Evolutionary conservation across 2,888 invertebrate genomes (phyloP).

Genomic region (Hydrotaea diabolus): DNA sequence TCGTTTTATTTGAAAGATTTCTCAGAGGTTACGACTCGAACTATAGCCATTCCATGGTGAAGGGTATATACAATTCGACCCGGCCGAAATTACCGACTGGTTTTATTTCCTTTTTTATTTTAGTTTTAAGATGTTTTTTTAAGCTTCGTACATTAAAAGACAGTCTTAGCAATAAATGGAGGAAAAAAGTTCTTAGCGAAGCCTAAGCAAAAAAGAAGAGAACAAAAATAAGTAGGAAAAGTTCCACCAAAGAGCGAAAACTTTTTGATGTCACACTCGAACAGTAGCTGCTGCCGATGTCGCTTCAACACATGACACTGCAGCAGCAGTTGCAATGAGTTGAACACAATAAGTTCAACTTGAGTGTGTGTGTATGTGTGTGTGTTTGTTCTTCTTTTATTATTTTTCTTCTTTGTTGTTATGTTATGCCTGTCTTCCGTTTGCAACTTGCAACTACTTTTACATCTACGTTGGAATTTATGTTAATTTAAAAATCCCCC

Average conservation of each 20-base stretch:
- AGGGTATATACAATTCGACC: no score
- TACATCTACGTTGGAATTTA: slow-evolving; percentile 51
- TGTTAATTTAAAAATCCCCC: slow-evolving; percentile 66
- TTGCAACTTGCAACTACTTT: slow-evolving; percentile 21
- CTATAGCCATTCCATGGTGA: no score
- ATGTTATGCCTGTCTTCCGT: slow-evolving; percentile 12
- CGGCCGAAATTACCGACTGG: background rate
- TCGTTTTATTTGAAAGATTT: no score
- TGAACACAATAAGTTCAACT: slow-evolving; percentile 62
- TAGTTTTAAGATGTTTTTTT: background rate
- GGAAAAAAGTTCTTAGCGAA: slow-evolving; percentile 13
- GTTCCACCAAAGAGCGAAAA: slow-evolving; percentile 32
- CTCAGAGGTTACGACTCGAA: no score
- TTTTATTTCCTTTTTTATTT: background rate
- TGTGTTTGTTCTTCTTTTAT: slow-evolving; percentile 40
- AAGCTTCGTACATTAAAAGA: slow-evolving; percentile 51
- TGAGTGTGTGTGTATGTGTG: no score
- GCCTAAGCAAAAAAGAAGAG: background rate
- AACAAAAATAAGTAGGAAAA: slow-evolving; percentile 5
- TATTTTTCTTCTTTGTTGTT: slow-evolving; percentile 35
- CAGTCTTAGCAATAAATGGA: slow-evolving; percentile 35
- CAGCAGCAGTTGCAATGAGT: slow-evolving; percentile 38
- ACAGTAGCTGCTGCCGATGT: slow-evolving; percentile 10
- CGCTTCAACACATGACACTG: background rate
- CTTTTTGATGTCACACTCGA: slow-evolving; percentile 63